Evolutionary conservation across 2,797 vertebrate species (phyloP), one percentile per base, ranked within the genome.

Genomic region (Enteromius fasciolatus): DNA sequence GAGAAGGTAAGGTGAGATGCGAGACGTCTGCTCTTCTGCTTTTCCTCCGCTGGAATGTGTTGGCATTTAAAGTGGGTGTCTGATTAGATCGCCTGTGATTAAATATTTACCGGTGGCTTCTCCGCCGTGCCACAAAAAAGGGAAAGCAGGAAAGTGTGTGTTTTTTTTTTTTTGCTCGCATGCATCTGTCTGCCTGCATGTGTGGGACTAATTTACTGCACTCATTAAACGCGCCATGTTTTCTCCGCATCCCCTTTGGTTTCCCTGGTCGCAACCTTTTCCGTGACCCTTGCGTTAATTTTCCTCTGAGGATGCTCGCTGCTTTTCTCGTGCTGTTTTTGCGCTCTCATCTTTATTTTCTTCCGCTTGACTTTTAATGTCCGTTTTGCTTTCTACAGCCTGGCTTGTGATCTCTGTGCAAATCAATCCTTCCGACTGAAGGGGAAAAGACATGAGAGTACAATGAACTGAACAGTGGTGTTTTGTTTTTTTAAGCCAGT

Each of bases 51-150:
- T 44, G 78, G 70, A 75, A 33, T 83, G 83, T 72, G 52, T 46
- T 83, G 80, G 67, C 82, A 80, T 87, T 84, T 86, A 86, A 80
- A 84, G 72, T 28, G 36, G 77, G 70, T 72, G 81, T 72, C 80
- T 78, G 83, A 84, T 78, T 86, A 86, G 83, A 28, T 83, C 46
- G 33, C 23, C 39, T 75, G n/a, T 84, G 67, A 86, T 87, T 83
- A 86, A 85, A 83, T 81, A 83, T 86, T 87, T 76, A 86, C 31
- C 14, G 14, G 12, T 33, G 68, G 36, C 61, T 54, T 82, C 76
- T 81, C 64, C 17, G 46, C 11, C 74, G 68, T 61, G 28, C 6
- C 25, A 28, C 64, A 68, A 77, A 75, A 68, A 39, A 31, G 12
- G 48, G 66, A 69, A 74, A 74, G 54, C 23, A 0, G 39, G 36